Conservation (phyloP, 1,140 invertebrate species). For the Papilio xuthus region DNA sequence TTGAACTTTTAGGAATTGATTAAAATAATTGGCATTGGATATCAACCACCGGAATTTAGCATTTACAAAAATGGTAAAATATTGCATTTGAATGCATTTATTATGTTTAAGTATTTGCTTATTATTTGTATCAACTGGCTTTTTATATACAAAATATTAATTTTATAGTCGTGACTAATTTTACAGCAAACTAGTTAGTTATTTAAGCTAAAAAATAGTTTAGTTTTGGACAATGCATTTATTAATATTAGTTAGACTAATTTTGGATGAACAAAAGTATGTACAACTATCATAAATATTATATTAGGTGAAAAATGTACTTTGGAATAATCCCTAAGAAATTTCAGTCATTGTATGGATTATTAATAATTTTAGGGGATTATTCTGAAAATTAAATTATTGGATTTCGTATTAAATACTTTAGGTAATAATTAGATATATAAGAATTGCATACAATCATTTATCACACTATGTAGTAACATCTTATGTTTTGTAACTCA, state of each 20-base stretch:
- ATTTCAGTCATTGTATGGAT: constrained; percentile 45
- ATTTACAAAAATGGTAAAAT: constrained; percentile 67
- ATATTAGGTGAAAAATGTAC: constrained; percentile 39
- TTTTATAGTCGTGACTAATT: constrained; percentile 33
- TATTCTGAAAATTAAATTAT: constrained; percentile 70
- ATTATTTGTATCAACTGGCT: constrained; percentile 35
- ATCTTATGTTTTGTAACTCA: constrained; percentile 38
- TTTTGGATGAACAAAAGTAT: constrained; percentile 36
- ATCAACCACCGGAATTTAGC: constrained; percentile 71
- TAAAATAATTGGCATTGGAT: neutral
- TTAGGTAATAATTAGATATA: constrained; percentile 46
- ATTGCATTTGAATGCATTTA: constrained; percentile 79
- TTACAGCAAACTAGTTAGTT: constrained; percentile 42
- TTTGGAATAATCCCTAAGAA: constrained; percentile 76
- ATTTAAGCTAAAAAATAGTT: constrained; percentile 40
- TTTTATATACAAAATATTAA: constrained; percentile 35
- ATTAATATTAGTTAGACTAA: constrained; percentile 54
- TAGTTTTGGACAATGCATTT: constrained; percentile 62
- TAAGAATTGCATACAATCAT: constrained; percentile 46
- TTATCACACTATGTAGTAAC: constrained; percentile 38
- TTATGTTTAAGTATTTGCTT: constrained; percentile 61
- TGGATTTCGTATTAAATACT: constrained; percentile 44
- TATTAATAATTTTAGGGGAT: constrained; percentile 64
- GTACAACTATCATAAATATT: constrained; percentile 30
- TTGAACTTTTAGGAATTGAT: neutral